These are phyloP conservation scores for Catajapyx aquilonaris DNA, from an alignment of 1,140 invertebrate species.

Conservation along the genomic window DNA sequence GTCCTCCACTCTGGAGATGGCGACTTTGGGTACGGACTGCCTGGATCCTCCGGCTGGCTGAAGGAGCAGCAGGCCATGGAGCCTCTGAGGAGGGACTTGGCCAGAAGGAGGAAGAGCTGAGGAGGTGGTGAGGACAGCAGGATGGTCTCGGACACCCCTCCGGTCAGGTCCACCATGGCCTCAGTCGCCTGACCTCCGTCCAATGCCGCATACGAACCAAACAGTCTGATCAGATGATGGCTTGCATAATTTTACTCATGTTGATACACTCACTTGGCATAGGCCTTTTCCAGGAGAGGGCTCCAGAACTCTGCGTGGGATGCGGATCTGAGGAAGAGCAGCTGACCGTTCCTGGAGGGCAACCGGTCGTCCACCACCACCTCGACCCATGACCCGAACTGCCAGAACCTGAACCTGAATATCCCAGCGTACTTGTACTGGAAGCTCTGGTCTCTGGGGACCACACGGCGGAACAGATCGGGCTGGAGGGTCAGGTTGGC, in stretches of 20 bases:
- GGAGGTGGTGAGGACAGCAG: too few species aligned
- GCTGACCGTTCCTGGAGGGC: constrained; percentile 30
- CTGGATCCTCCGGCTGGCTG: too few species aligned
- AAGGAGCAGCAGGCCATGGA: too few species aligned
- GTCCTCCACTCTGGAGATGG: too few species aligned
- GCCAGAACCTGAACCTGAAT: constrained; percentile 20
- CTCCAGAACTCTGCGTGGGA: constrained; percentile 35
- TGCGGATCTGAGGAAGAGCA: constrained; percentile 37
- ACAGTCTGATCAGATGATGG: not conserved
- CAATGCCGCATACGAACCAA: not conserved
- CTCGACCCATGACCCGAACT: constrained; percentile 26
- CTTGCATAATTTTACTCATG: too few species aligned
- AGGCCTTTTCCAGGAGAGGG: constrained; percentile 39
- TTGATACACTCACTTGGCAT: constrained; percentile 35
- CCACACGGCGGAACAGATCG: constrained; percentile 26
- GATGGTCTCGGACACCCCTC: not conserved
- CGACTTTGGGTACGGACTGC: too few species aligned
- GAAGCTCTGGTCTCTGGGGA: constrained; percentile 33
- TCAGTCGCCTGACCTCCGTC: not conserved
- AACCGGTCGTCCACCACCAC: constrained; percentile 37
- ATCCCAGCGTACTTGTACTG: constrained; percentile 25
- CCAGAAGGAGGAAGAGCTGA: too few species aligned
- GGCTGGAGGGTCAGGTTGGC: constrained; percentile 33
- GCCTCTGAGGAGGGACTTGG: too few species aligned
- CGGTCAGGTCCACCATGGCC: not conserved